phyloP scores from a whole-genome alignment of 2,797 vertebrate species.

The Odontamblyopus rebecca region DNA sequence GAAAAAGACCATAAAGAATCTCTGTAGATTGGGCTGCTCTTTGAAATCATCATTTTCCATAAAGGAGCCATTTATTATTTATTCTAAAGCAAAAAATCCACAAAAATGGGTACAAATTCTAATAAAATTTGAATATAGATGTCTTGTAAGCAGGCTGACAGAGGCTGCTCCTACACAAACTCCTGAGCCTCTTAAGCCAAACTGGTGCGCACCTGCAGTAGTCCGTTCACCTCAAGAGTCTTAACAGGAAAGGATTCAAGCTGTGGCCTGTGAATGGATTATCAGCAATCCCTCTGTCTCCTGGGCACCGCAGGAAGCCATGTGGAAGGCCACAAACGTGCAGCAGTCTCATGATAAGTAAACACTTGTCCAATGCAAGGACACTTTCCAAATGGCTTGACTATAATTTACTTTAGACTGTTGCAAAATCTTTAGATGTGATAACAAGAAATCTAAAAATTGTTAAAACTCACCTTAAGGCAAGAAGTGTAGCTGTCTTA shows the following conservation, averaged over 20 bases:
- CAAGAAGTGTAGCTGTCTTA: constrained; percentile 83
- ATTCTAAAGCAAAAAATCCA: constrained; percentile 3
- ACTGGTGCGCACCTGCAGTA: constrained; percentile 35
- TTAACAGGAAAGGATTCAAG: constrained; percentile 37
- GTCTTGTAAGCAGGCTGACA: constrained; percentile 6
- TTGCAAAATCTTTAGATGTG: not conserved
- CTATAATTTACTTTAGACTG: not conserved
- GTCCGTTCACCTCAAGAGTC: constrained; percentile 37
- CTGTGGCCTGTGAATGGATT: constrained; percentile 48
- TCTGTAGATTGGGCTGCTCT: constrained; percentile 55
- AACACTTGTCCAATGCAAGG: constrained; percentile 15
- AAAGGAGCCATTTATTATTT: constrained; percentile 54
- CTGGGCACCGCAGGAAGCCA: constrained; percentile 23
- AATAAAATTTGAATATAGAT: not conserved
- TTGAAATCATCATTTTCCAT: constrained; percentile 61
- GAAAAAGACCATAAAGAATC: constrained; percentile 64
- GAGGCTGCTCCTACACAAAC: constrained; percentile 9
- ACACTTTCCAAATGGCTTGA: not conserved
- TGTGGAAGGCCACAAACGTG: constrained; percentile 19
- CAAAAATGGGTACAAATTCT: not conserved
- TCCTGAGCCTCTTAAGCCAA: constrained; percentile 48
- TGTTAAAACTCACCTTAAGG: constrained; percentile 80
- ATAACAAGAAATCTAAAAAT: not conserved
- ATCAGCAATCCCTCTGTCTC: constrained; percentile 52
- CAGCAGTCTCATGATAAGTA: constrained; percentile 48